Conservation (phyloP, 2,888 invertebrate genomes). For the Diloba caeruleocephala region DNA sequence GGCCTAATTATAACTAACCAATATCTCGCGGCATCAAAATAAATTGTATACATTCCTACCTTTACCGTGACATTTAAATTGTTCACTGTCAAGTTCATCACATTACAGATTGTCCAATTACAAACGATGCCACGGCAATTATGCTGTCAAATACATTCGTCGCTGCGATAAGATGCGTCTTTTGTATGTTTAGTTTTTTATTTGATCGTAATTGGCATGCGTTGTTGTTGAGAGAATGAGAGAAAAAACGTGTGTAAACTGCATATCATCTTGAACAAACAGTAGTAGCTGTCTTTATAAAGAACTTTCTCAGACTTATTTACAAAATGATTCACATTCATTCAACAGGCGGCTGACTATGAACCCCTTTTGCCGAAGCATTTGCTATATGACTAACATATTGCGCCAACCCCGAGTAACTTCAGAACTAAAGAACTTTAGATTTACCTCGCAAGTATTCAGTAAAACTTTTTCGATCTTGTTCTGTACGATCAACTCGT, state of each 20-base stretch:
- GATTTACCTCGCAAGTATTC: too few relatives aligned
- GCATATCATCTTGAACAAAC: constrained; percentile 15
- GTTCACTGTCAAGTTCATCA: constrained; percentile 41
- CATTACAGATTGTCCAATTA: constrained; percentile 16
- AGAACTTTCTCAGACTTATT: too few relatives aligned
- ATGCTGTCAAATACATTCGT: constrained; percentile 33
- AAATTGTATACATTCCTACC: neutral
- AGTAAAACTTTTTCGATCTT: too few relatives aligned
- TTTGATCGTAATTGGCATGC: constrained; percentile 17
- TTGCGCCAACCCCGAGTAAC: too few relatives aligned
- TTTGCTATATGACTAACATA: too few relatives aligned
- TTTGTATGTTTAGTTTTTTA: constrained; percentile 3
- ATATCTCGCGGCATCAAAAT: too few relatives aligned
- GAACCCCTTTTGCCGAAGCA: too few relatives aligned
- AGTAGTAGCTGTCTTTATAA: neutral
- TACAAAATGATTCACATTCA: too few relatives aligned
- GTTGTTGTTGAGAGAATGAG: constrained; percentile 4
- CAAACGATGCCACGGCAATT: constrained; percentile 29
- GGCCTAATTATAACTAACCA: too few relatives aligned
- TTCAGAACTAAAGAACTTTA: too few relatives aligned
- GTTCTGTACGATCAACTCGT: too few relatives aligned
- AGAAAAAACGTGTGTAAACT: constrained; percentile 11
- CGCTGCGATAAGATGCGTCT: constrained; percentile 11
- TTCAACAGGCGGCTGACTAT: too few relatives aligned
- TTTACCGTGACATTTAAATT: neutral